Evolutionary conservation across 2,797 vertebrate species (phyloP).

Genomic region (Acanthurus lineatus): DNA sequence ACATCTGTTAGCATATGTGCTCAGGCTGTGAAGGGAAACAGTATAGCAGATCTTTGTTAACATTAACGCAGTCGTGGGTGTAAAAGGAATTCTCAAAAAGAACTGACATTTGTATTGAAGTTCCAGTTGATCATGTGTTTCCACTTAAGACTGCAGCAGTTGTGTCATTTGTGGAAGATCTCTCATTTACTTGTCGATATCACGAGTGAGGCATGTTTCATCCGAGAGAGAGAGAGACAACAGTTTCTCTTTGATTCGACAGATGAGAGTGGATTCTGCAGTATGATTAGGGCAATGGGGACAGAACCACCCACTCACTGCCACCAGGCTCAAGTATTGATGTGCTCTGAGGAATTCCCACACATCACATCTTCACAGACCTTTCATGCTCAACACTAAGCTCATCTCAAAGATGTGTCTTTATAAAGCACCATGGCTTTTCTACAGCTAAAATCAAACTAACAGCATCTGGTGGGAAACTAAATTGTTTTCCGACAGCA

Average conservation of each 20-base stretch:
- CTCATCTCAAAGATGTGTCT: constrained; percentile 34
- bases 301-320: constrained; percentile 58
- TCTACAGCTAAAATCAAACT: constrained; percentile 3
- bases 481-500: constrained; percentile 15
- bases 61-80: not conserved
- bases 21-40: constrained; percentile 17
- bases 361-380: constrained; percentile 60
- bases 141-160: constrained; percentile 29
- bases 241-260: constrained; percentile 57
- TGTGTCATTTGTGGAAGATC: constrained; percentile 39
- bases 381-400: constrained; percentile 37
- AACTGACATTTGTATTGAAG: constrained; percentile 19
- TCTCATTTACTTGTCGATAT: constrained; percentile 58
- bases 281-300: constrained; percentile 60
- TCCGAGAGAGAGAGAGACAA: constrained; percentile 12
- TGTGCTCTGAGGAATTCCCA: constrained; percentile 65
- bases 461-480: not conserved
- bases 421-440: constrained; percentile 33
- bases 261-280: constrained; percentile 53
- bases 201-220: constrained; percentile 52
- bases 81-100: not conserved
- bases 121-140: constrained; percentile 47
- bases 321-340: constrained; percentile 51
- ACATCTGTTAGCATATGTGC: constrained; percentile 26
- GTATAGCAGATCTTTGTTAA: constrained; percentile 9